Evolutionary conservation across 2,797 vertebrate species (phyloP).

Genomic region (Mycteria americana): DNA sequence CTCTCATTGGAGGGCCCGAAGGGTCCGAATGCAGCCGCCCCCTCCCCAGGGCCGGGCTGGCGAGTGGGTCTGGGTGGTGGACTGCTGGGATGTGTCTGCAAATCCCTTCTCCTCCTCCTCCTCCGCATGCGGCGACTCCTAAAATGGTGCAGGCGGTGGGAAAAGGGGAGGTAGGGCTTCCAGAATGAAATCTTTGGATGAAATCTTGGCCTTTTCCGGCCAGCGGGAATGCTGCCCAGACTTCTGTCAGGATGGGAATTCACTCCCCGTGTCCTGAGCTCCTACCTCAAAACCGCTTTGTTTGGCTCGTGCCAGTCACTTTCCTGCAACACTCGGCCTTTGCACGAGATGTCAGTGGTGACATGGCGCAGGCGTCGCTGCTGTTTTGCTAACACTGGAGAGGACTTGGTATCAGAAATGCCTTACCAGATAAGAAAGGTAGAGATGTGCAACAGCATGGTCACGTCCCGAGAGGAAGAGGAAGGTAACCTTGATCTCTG

Average conservation of each 20-base stretch:
- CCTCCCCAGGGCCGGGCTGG: not conserved
- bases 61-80: not conserved
- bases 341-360: not conserved
- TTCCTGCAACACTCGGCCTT: not conserved
- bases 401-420: not conserved
- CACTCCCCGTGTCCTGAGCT: not conserved
- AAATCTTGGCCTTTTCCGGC: not conserved
- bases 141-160: not conserved
- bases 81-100: not conserved
- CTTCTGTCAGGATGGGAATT: not conserved
- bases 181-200: not conserved
- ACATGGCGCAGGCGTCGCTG: not conserved
- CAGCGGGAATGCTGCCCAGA: not conserved
- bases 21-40: not conserved
- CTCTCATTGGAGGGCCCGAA: not conserved
- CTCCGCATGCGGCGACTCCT: not conserved
- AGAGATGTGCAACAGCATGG: not conserved
- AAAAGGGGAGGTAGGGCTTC: not conserved
- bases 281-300: not conserved
- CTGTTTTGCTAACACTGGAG: not conserved
- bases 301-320: not conserved
- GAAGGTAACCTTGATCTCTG: not conserved
- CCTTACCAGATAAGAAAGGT: not conserved
- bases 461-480: not conserved
- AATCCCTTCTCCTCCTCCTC: not conserved